A percentile compares a stretch with the other conserved stretches of the same genome.
These are phyloP conservation scores for Cerastoderma edule DNA, from an alignment of 2,888 invertebrate genomes.

Conservation along the genomic window DNA sequence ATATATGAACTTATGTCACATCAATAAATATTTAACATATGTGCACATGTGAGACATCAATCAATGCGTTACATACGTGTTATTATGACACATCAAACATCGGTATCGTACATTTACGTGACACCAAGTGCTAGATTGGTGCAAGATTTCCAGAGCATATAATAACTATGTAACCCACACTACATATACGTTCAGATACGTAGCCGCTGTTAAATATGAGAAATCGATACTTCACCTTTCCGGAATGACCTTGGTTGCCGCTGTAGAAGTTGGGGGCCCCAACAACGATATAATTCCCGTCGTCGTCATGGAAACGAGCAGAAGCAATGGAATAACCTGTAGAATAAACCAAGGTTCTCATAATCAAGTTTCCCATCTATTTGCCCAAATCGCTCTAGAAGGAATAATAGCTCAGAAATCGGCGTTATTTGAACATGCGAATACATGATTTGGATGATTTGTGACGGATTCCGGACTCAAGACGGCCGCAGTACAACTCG, in stretches of 20 bases:
- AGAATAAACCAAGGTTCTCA: too few species aligned
- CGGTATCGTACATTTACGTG: background rate
- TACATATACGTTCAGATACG: background rate
- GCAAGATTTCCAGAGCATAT: background rate
- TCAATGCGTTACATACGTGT: too few species aligned
- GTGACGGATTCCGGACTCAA: background rate
- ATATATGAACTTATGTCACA: too few species aligned
- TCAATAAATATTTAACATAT: too few species aligned
- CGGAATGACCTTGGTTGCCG: constrained; percentile 12
- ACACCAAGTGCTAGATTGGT: background rate
- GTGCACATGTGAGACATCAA: too few species aligned
- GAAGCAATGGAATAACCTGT: constrained; percentile 14
- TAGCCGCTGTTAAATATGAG: background rate
- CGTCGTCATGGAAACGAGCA: background rate
- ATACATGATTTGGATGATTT: background rate
- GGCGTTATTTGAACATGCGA: background rate
- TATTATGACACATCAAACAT: too few species aligned
- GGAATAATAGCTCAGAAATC: too few species aligned
- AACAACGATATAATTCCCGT: background rate
- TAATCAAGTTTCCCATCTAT: background rate
- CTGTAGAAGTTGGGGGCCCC: constrained; percentile 30
- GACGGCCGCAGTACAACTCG: background rate
- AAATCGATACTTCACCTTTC: constrained; percentile 6
- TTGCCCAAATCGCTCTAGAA: background rate
- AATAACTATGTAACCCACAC: background rate